phyloP scores from a whole-genome alignment of 2,113 vertebrate genomes.

The Notothenia rossii region DNA sequence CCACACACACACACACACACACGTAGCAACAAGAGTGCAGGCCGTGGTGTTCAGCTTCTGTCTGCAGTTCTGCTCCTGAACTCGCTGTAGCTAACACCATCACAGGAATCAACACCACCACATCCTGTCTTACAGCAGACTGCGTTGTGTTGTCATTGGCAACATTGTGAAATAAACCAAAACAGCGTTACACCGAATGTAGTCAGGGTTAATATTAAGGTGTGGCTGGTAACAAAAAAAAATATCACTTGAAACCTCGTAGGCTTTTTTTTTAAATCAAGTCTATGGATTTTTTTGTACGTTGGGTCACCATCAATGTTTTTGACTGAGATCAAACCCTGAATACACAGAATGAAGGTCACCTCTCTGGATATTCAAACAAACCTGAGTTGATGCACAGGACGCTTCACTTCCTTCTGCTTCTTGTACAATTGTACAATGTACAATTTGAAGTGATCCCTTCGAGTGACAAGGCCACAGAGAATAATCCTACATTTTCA shows the following conservation, averaged over 20 bases:
- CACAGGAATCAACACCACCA: slow-evolving; percentile 67
- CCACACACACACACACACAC: background rate
- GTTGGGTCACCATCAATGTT: background rate
- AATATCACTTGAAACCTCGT: background rate
- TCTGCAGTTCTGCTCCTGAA: background rate
- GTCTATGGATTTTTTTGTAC: background rate
- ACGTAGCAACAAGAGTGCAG: background rate
- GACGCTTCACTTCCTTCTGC: background rate
- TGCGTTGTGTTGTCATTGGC: slow-evolving; percentile 57
- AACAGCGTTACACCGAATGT: slow-evolving; percentile 18
- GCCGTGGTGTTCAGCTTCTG: background rate
- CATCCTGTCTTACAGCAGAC: slow-evolving; percentile 65
- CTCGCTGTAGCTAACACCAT: slow-evolving; percentile 30
- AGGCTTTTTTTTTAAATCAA: background rate
- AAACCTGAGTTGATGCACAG: background rate
- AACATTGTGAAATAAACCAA: slow-evolving; percentile 55
- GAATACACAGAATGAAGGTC: background rate
- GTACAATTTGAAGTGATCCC: background rate
- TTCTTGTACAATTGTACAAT: background rate
- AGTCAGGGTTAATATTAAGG: background rate
- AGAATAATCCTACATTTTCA: background rate
- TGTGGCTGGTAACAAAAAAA: background rate
- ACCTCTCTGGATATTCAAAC: background rate
- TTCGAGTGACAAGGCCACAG: background rate
- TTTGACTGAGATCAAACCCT: background rate